Evolutionary conservation across 2,113 vertebrate genomes (phyloP), one percentile per base, ranked within the genome.

Genomic region (Notarius lentiginosus): DNA sequence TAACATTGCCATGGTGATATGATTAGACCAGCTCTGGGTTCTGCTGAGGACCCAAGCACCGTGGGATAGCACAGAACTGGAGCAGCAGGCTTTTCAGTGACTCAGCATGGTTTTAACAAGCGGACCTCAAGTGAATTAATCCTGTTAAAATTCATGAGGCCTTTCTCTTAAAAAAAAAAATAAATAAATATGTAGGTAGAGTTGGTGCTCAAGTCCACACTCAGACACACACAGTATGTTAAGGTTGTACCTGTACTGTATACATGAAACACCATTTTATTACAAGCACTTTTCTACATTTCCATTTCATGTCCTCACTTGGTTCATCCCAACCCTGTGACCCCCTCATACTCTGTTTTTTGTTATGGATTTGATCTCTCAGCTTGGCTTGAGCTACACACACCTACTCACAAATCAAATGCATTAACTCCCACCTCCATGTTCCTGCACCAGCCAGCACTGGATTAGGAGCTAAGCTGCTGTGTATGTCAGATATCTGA

Each of bases 1-100:
- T 95, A 95, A 93, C 93, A 93, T 94, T 92, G 92, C 94, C 93
- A 92, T 92, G 93, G 92, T 11, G 27, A 80, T 80, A 60, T 55
- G 79, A 80, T 80, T 80, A 80, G 93, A 93, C 92, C 88, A 86
- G 88, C 88, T 87, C 72, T 70, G 84, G 60, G 73, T 47, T 85
- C 84, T 55, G n/a, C 72, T 79, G 86, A 87, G 41, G 85, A 89
- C 84, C 87, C 72, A 63, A 86, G 60, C 60, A 84, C 20, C 30
- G 51, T 63, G 83, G 83, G 77, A 61, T 53, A 49, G 20, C 5
- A 22, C 81, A 89, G 77, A 77, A 76, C 83, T 72, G 20, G 83
- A 73, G 11, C 60, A 22, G 47, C 7, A 12, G 82, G 55, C 76
- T 80, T 86, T 80, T 86, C 41, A 80, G 51, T 86, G 76, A 79